Base-by-base conservation (phyloP, 2,113 vertebrate species). In the Macquaria australasica region DNA sequence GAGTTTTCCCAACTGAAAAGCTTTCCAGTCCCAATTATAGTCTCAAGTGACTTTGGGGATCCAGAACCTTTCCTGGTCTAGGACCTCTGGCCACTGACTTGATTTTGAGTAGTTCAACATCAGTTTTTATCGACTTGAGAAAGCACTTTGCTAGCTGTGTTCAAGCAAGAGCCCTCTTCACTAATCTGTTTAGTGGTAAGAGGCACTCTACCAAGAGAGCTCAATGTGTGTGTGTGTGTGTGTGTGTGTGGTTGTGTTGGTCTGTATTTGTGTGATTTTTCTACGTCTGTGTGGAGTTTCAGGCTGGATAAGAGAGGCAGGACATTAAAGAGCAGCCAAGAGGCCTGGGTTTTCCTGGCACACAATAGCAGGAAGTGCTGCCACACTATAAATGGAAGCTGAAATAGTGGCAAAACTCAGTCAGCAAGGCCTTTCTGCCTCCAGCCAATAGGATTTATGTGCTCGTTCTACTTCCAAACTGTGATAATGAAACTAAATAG, bases 301-400 rank as follows among this genome's bases (percentile, higher is more conserved):
- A 75, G 82, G 73, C 81, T 85, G 92, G 78, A 86, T 79, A 80
- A 81, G 82, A 59, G 71, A 86, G 87, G 87, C 70, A 80, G 95
- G 94, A 95, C 82, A 82, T 75, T 34, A 51, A 80, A 86, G 48
- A 89, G 88, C 41, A 79, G 92, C 93, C 79, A 16, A 88, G 82
- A 85, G 85, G 89, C 82, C 91, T 85, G 87, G 95, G 89, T 93
- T 95, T 98, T 97, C 97, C 97, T 96, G 96, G 92, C 87, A 91
- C 89, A 97, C 96, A 98, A 97, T 96, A 79, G 89, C 96, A 98
- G 97, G 97, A 97, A 97, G 90, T 93, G 39, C 82, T 92, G 95
- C 95, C 94, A 0, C 64, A 83, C 83, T 94, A 96, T 96, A 95
- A 95, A 93, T 92, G 89, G 93, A 93, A 92, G 89, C 91, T 94